Percentiles rank a stretch among this genome's conserved stretches.
These are phyloP conservation scores for Sorex fumeus DNA, from an alignment of 2,113 vertebrate genomes.

Conservation along the genomic window DNA sequence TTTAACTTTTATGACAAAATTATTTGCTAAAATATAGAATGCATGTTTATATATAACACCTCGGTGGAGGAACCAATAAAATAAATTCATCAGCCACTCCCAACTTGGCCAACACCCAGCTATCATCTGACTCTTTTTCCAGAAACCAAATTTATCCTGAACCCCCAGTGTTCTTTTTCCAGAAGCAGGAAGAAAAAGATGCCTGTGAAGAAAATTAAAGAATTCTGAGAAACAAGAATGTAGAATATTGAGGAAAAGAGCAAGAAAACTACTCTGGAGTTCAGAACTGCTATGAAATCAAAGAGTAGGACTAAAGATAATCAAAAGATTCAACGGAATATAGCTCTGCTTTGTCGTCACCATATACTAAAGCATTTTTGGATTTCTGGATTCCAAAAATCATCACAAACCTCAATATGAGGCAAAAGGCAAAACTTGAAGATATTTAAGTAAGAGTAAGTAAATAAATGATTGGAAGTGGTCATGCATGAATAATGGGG, in stretches of 20 bases:
- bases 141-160: conserved; percentile 4
- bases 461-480: background rate
- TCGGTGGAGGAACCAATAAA: background rate
- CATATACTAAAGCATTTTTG: background rate
- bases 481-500: background rate
- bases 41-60: background rate
- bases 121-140: background rate
- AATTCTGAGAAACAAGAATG: background rate
- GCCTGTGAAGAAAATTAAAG: background rate
- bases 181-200: background rate
- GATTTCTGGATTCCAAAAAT: background rate
- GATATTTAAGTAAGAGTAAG: background rate
- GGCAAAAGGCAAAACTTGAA: background rate
- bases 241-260: background rate
- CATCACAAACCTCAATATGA: background rate
- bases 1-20: background rate
- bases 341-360: background rate
- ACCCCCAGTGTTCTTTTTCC: background rate
- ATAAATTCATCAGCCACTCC: background rate
- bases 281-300: background rate
- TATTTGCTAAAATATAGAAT: background rate
- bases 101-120: background rate
- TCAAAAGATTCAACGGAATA: background rate
- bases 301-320: background rate
- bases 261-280: background rate